A percentile compares a stretch with the other conserved stretches of the same genome.
These are phyloP conservation scores for Melanotaenia nigrans DNA, from an alignment of 2,797 vertebrate genomes.

Conservation along the genomic window DNA sequence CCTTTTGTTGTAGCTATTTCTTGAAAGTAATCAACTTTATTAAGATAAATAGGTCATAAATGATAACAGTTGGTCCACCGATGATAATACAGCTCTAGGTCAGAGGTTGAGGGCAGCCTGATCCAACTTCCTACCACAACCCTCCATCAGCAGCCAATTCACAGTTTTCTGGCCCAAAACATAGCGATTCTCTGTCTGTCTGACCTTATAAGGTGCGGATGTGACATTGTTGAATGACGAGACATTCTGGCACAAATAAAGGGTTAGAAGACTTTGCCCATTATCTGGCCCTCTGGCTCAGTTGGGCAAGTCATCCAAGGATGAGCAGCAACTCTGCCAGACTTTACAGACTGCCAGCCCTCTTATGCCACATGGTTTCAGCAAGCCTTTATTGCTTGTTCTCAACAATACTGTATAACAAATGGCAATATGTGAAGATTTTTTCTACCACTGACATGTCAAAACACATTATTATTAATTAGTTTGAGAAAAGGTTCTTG, in stretches of 20 bases:
- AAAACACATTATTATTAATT: not conserved
- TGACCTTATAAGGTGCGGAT: constrained; percentile 61
- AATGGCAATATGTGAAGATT: not conserved
- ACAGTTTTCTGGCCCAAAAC: constrained; percentile 49
- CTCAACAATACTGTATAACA: constrained; percentile 15
- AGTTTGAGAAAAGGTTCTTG: not conserved
- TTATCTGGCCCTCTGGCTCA: constrained; percentile 74
- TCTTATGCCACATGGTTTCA: constrained; percentile 52
- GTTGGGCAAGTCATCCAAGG: constrained; percentile 72
- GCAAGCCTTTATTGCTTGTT: constrained; percentile 24
- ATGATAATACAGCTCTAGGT: constrained; percentile 31
- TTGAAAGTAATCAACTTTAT: not conserved
- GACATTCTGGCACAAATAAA: constrained; percentile 71
- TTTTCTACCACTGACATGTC: not conserved
- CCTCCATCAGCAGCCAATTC: constrained; percentile 53
- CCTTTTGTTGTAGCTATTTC: not conserved
- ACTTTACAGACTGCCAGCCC: constrained; percentile 65
- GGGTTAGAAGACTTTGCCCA: constrained; percentile 74
- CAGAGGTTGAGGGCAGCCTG: constrained; percentile 49
- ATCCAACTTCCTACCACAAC: constrained; percentile 17
- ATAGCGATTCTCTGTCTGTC: constrained; percentile 27
- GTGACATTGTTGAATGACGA: constrained; percentile 52
- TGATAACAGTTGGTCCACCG: constrained; percentile 13
- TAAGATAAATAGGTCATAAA: constrained; percentile 1
- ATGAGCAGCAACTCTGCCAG: constrained; percentile 61